A percentile compares a stretch with the other conserved stretches of the same genome.
Conservation (phyloP, 2,113 vertebrate genomes). For the Pimephales promelas region DNA sequence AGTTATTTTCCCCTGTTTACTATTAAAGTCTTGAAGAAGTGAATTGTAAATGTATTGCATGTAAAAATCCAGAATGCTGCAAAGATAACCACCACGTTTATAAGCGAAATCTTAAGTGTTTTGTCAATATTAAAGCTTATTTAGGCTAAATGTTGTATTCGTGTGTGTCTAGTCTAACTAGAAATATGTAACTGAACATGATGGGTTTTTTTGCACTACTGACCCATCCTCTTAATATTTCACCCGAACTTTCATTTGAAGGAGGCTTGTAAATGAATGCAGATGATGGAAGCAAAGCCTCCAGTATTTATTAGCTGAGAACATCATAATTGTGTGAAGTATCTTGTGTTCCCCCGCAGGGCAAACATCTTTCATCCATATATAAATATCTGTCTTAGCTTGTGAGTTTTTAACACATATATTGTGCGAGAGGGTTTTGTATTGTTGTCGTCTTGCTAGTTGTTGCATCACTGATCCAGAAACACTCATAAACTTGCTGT, state of each 20-base stretch:
- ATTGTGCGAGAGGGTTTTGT: slow-evolving; percentile 47
- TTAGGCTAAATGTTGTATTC: not conserved
- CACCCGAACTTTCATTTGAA: not conserved
- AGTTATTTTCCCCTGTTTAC: not conserved
- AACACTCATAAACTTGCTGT: slow-evolving; percentile 34
- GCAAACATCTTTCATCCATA: not conserved
- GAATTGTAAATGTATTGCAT: not conserved
- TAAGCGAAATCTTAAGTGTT: not conserved
- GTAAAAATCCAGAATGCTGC: not conserved
- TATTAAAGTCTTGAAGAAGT: too few relatives aligned
- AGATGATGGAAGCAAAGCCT: not conserved
- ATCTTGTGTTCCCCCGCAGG: slow-evolving; percentile 24
- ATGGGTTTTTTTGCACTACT: too few relatives aligned
- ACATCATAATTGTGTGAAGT: slow-evolving; percentile 19
- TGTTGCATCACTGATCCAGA: slow-evolving; percentile 67
- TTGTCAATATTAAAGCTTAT: not conserved
- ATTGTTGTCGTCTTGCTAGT: slow-evolving; percentile 62
- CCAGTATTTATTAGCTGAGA: slow-evolving; percentile 30
- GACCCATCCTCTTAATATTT: not conserved
- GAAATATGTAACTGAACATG: not conserved
- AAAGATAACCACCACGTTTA: not conserved
- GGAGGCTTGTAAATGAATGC: not conserved
- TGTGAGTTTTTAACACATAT: slow-evolving; percentile 44
- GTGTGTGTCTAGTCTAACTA: not conserved
- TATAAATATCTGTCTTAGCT: not conserved